Evolutionary conservation across 2,797 vertebrate genomes (phyloP), one percentile per base, ranked within the genome.

Genomic region (Tadarida brasiliensis): DNA sequence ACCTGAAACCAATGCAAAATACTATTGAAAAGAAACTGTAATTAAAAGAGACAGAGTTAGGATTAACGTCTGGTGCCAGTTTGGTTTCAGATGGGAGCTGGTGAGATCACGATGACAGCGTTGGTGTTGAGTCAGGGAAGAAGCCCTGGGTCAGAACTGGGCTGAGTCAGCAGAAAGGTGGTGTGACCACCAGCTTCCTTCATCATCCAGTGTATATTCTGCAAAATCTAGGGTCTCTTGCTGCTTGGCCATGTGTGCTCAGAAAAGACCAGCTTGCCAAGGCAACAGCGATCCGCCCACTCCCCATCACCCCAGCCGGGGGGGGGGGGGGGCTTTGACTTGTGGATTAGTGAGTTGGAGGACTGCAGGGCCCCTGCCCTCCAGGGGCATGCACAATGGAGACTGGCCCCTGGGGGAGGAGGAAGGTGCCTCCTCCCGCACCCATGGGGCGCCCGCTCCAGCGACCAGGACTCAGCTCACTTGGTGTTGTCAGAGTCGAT

Each of bases 401-500:
- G 65, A 17, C 24, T 6, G 3, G 15, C 17, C 33, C 3, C 5
- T 39, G 26, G 2, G 19, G 3, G 16, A 28, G 63, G 17, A 49
- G 51, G 30, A 26, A 63, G 39, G 28, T 0, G 4, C 49, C 1
- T 3, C 26, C 44, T 24, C 63, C 10, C 3, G 5, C 17, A 35
- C 33, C 70, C 74, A 8, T 15, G 1, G 12, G 12, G 3, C 1
- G 0, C 71, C 16, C 2, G 0, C 28, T 33, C 89, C 16, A 7
- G n/a, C 54, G 0, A 0, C 15, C 10, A 14, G n/a, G 77, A 2
- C 56, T 3, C 44, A 28, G 94, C 99, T 99, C 98, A 99, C 99
- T 99, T 99, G 96, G 99, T 99, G 98, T 99, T 99, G 98, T 99
- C 99, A 0, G 99, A 99, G 98, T 99, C 99, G 35, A 99, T 99